Evolutionary conservation across 2,888 invertebrate species (phyloP), one percentile per base, ranked within the genome.

Genomic region (Eledona agricola): DNA sequence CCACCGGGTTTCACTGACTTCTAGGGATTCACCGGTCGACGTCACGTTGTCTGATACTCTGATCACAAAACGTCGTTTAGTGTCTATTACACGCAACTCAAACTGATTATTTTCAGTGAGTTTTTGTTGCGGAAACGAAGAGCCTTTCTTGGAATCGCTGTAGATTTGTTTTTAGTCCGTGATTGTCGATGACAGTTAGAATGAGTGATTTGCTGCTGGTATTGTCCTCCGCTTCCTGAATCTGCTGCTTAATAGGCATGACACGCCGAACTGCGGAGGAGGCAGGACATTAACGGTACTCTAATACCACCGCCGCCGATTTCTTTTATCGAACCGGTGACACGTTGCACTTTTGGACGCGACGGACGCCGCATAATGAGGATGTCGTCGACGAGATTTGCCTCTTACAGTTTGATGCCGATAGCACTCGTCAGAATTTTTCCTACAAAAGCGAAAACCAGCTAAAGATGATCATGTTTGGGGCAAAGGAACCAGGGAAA

Each of bases 1-100:
- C 67, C 69, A 65, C 60, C 66, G 61, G 71, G 73, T 70, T 72
- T 72, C 72, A 59, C 67, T 38, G 50, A 67, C 66, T 72, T 72
- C 55, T 63, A 71, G 51, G 72, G 72, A 67, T 72, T 72, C 73
- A 55, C 53, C 40, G 37, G 34, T 15, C 38, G 19, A 28, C 35
- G 40, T 38, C 23, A 38, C 37, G 17, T 31, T 17, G 25, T 38
- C 32, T 28, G 45, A 52, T 46, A 51, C 35, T 12, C 12, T n/a
- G n/a, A n/a, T n/a, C n/a, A n/a, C n/a, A n/a, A n/a, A n/a, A n/a
- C n/a, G n/a, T n/a, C 9, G 20, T 43, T 10, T 37, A 28, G 35
- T 37, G 31, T 51, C 42, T 16, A 23, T 49, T 38, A 19, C 37
- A 32, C 32, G 22, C 16, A 2, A 16, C 12, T 28, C 19, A 11